Base-by-base conservation (phyloP, 2,797 vertebrate genomes). In the Percopsis omiscomaycus region DNA sequence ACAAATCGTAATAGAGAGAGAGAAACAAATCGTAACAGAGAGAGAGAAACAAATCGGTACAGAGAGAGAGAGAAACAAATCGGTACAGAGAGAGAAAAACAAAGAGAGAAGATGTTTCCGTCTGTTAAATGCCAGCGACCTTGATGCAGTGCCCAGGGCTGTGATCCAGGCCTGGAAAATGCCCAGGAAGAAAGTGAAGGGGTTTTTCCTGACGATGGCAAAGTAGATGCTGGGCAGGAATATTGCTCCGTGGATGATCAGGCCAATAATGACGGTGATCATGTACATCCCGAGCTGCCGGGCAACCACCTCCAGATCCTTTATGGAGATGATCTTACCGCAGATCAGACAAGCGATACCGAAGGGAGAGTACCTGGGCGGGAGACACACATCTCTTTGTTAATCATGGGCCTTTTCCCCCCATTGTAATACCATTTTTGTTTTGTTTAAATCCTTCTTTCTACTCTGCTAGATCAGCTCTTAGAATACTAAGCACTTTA, bases 161-260 rank as follows among this genome's bases (percentile, higher is more conserved):
- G 98, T 99, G 89, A 99, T 98, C 98, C 98, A 99, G 48, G 98
- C 98, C 88, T 99, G 98, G 90, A 99, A 99, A 87, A 99, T 97
- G 32, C 98, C 98, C 89, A 95, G 91, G 82, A 99, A 95, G 88
- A 99, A 99, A 16, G 93, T 92, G 88, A 95, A 99, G 2, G 98
- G 98, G 79, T 97, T 99, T 93, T 98, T 99, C 80, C 97, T 94
- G 73, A 96, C 96, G 68, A 99, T 94, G 54, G 91, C 89, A 55
- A 99, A 99, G 89, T 99, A 99, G 85, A 99, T 95, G 70, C 93
- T 91, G 54, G 98, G 98, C 84, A 99, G 91, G 87, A 99, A 97
- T 85, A 99, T 99, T 10, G 89, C 97, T 73, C 98, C 98, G 0
- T 99, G 97, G 88, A 99, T 99, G 88, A 99, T 81, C 67, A 99